Base-by-base conservation (phyloP, 2,797 vertebrate species). In the Simalia tracyae region DNA sequence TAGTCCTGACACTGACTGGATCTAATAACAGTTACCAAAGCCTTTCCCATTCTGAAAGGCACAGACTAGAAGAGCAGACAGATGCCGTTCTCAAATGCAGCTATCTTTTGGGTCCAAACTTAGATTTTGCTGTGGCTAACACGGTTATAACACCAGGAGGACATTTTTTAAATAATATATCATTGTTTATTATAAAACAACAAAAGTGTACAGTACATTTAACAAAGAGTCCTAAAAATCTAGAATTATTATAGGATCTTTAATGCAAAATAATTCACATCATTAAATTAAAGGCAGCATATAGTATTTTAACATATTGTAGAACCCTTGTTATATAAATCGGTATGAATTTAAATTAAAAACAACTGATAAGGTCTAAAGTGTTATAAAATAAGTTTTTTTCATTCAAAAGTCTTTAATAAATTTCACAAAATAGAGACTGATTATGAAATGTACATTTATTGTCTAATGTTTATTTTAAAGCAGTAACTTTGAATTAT, bases 201-300 rank as follows among this genome's bases (percentile, higher is more conserved):
- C 12, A n/a, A 42, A 24, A 63, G 59, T 12, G 85, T 31, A 31
- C 64, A 90, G 85, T 24, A 31, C 64, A 90, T 61, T 90, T 63
- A 84, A 90, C 76, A 76, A n/a, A 76, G n/a, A 42, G 11, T 28
- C 31, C 15, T 42, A 42, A 60, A 84, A 84, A 66, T 31, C 84
- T 86, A 86, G 17, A 42, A 66, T 57, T 66, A n/a, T 66, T 90
- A 86, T 84, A 84, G 12, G 31, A 81, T 26, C 66, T 89, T 76
- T 76, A 81, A 17, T 26, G 50, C 17, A 81, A 89, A 81, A 76
- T n/a, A 90, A 59, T 60, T 54, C 50, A 81, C 19, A 90, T 19
- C 22, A 28, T 84, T 84, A 90, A 90, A 90, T 90, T 84, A 84
- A 90, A 84, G 36, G 28, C 68, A 89, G 89, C 57, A 81, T 60